Evolutionary conservation across 2,797 vertebrate species (phyloP).

Genomic region (Gymnopithys bicolor): DNA sequence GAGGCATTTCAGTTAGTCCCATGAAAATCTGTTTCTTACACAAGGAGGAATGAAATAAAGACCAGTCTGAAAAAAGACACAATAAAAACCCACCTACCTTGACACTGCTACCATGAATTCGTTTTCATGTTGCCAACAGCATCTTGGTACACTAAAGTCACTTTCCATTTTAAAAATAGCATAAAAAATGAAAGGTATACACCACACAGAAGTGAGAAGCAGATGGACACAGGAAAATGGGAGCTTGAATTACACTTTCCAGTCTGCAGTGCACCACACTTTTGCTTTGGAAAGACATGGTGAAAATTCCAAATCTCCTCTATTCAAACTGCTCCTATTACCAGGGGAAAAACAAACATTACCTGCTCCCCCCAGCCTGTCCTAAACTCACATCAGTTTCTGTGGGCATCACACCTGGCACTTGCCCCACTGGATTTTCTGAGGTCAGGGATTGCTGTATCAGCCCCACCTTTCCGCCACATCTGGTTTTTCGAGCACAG

Average conservation of each 20-base stretch:
- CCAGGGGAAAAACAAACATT: background rate
- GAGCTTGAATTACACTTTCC: background rate
- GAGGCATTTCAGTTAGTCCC: background rate
- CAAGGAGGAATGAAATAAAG: background rate
- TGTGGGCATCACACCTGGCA: background rate
- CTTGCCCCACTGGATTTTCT: background rate
- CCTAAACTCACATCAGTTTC: background rate
- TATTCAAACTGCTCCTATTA: background rate
- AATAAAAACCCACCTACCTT: background rate
- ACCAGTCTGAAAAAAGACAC: background rate
- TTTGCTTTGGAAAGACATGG: background rate
- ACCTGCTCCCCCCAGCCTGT: background rate
- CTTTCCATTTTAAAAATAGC: background rate
- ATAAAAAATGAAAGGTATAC: background rate
- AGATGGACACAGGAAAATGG: background rate
- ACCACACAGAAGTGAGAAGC: background rate
- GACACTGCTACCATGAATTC: background rate
- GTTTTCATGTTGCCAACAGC: background rate
- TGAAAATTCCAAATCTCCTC: background rate
- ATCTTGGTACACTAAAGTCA: background rate
- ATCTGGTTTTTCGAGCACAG: background rate
- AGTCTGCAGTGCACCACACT: background rate
- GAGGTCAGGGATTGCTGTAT: background rate
- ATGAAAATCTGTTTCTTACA: background rate
- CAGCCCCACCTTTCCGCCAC: background rate